Base-by-base conservation (phyloP, 2,113 vertebrate genomes). In the Hoplias malabaricus region DNA sequence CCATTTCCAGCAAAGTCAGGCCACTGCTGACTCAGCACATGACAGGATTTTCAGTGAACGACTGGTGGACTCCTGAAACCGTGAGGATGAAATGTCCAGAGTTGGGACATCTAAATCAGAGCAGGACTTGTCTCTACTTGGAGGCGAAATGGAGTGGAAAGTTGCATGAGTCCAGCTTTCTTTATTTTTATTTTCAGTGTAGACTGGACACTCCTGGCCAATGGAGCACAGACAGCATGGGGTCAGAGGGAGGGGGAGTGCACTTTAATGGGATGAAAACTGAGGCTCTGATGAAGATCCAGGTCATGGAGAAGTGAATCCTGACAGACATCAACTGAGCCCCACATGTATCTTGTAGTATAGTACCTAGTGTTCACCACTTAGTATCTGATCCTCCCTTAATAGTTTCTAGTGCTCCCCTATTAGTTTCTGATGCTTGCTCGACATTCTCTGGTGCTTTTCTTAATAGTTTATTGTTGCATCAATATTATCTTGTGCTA, bases 41-140 rank as follows among this genome's bases (percentile, higher is more conserved):
- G 23, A 68, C 56, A 16, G 23, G 67, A 76, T 81, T 71, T 71
- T 76, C 46, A 71, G 73, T 71, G 59, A 77, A 70, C 33, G 69
- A 34, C 50, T 31, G 46, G 56, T 56, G 73, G 61, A 68, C 74
- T 56, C 53, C 61, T 53, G 50, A 67, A 65, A 59, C 46, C 48
- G 21, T 38, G 13, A 50, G 27, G 27, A 53, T 13, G n/a, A 56
- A 59, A 42, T 25, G 31, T 77, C 21, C 25, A 25, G 50, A 78
- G 53, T 34, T 62, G 29, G 23, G 50, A 48, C 68, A 25, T n/a
- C 25, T 59, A 78, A 77, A 27, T 65, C 23, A 72, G 59, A 48
- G 34, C 67, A 71, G 68, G 21, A 66, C 57, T 57, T 46, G 23
- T 73, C 48, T 46, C 50, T 48, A 66, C 31, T 63, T 53, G 66